Percentiles rank a stretch among this genome's conserved stretches.
Conservation (phyloP, 2,888 invertebrate genomes). For the Drosophila nr. perissopoda region DNA sequence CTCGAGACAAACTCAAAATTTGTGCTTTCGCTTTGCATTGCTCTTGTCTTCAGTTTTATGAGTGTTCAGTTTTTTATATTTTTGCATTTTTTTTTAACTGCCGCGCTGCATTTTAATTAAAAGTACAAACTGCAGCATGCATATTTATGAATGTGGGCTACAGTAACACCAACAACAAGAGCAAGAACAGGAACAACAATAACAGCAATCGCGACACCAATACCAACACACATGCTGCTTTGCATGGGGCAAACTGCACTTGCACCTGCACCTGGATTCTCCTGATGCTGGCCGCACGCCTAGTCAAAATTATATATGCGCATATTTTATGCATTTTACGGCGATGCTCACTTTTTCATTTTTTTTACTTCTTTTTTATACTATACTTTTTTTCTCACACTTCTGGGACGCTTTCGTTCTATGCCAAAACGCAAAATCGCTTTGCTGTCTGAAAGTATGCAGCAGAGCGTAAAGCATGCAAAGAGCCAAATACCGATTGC, state of each 20-base stretch:
- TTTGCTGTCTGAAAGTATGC: constrained; percentile 78
- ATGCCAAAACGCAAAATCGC: constrained; percentile 76
- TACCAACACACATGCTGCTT: constrained; percentile 12
- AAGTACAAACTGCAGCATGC: constrained; percentile 73
- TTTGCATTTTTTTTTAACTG: constrained; percentile 24
- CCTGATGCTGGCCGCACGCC: constrained; percentile 67
- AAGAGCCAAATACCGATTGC: constrained; percentile 67
- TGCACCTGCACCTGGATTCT: constrained; percentile 32
- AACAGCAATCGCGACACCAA: constrained; percentile 23
- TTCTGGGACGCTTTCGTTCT: constrained; percentile 51
- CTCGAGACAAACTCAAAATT: constrained; percentile 57
- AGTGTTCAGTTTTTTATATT: constrained; percentile 10
- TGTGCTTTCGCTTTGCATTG: constrained; percentile 31
- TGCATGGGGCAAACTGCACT: constrained; percentile 24
- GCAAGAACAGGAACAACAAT: constrained; percentile 4
- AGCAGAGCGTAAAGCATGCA: constrained; percentile 73
- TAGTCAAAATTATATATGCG: constrained; percentile 79
- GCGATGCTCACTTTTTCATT: constrained; percentile 65
- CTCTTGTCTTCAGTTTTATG: constrained; percentile 19
- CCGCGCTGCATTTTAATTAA: constrained; percentile 76
- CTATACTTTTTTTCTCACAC: constrained; percentile 24
- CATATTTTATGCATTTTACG: constrained; percentile 78
- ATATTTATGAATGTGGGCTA: constrained; percentile 72
- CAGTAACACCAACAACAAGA: constrained; percentile 24
- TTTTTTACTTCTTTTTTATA: constrained; percentile 19